These are phyloP conservation scores for Passer montanus DNA, from an alignment of 2,113 vertebrate species.

Conservation along the genomic window DNA sequence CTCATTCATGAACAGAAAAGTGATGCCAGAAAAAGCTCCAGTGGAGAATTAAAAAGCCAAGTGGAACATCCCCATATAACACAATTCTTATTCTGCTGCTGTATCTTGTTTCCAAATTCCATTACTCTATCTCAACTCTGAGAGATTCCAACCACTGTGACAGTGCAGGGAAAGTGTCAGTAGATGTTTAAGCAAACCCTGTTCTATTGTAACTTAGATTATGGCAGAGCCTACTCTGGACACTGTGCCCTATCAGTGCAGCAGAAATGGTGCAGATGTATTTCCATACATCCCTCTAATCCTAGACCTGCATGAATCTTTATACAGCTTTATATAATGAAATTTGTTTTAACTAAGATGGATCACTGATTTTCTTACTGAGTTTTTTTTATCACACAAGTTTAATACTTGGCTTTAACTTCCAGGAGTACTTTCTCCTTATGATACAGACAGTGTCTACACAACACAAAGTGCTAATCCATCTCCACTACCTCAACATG, in stretches of 20 bases:
- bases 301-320: not conserved
- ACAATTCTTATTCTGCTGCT: not conserved
- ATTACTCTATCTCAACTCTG: not conserved
- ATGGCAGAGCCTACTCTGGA: not conserved
- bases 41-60: not conserved
- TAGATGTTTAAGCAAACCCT: not conserved
- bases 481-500: not conserved
- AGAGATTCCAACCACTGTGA: not conserved
- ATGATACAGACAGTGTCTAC: not conserved
- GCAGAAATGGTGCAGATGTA: rapidly evolving
- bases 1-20: not conserved
- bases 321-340: not conserved
- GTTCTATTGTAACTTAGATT: not conserved
- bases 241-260: not conserved
- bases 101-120: not conserved
- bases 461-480: not conserved
- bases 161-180: not conserved
- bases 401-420: not conserved
- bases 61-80: not conserved
- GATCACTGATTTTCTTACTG: not conserved
- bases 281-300: not conserved
- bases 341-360: not conserved
- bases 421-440: not conserved
- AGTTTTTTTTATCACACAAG: not conserved
- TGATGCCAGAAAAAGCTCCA: not conserved